These are phyloP conservation scores for Ferdinandea cuprea DNA, from an alignment of 2,888 invertebrate species.

Conservation along the genomic window DNA sequence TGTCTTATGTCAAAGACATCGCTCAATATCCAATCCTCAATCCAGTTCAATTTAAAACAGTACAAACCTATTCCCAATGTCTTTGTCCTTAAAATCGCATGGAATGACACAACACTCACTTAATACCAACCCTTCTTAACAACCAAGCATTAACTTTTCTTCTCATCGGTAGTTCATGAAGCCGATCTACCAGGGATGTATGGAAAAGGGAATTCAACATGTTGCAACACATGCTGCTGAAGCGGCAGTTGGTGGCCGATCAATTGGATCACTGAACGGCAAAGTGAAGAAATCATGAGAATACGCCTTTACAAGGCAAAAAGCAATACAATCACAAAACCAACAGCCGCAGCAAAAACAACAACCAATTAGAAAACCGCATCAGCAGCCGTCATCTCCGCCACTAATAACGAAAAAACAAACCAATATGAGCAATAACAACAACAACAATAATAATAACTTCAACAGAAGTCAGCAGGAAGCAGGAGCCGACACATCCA, in stretches of 20 bases:
- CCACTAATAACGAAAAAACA: constrained; percentile 53
- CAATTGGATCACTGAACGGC: constrained; percentile 80
- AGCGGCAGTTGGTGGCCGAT: constrained; percentile 85
- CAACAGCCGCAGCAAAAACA: constrained; percentile 69
- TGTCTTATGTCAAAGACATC: no score
- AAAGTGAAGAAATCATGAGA: constrained; percentile 83
- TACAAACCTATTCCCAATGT: not conserved
- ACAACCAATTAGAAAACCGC: constrained; percentile 61
- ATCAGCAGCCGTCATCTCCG: constrained; percentile 57
- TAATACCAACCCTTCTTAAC: not conserved
- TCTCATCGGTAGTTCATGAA: constrained; percentile 88
- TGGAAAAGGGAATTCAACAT: constrained; percentile 92
- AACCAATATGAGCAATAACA: constrained; percentile 66
- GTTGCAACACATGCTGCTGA: constrained; percentile 91
- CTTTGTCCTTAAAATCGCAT: constrained; percentile 7
- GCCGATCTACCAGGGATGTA: constrained; percentile 90
- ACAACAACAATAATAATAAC: constrained; percentile 46
- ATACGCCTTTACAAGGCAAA: constrained; percentile 81
- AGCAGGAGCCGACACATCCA: constrained; percentile 19
- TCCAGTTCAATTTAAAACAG: not conserved
- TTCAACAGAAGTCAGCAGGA: constrained; percentile 41
- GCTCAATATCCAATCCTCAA: no score
- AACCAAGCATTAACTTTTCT: constrained; percentile 24
- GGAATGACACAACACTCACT: constrained; percentile 44
- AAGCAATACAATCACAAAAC: constrained; percentile 76